phyloP scores from a whole-genome alignment of 2,888 invertebrate species.

The Hofmannophila pseudospretella region DNA sequence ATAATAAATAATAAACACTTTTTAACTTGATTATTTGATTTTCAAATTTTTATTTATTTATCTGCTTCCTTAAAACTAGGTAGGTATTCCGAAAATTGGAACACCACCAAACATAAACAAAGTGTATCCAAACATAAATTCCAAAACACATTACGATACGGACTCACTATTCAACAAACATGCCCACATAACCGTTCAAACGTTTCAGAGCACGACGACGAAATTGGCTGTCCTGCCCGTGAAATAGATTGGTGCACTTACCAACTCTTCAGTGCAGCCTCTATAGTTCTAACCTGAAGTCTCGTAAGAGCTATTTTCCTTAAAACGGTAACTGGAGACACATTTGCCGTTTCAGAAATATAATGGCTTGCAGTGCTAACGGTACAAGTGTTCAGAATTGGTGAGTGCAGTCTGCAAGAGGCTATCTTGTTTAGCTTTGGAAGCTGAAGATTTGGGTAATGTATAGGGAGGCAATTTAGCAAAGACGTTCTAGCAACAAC shows the following conservation, averaged over 20 bases:
- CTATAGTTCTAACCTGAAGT: slow-evolving; percentile 4
- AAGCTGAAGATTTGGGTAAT: background rate
- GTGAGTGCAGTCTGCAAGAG: slow-evolving; percentile 13
- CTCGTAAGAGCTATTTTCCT: slow-evolving; percentile 19
- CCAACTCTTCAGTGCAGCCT: slow-evolving; percentile 15
- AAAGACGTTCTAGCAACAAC: no score
- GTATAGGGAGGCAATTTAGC: no score
- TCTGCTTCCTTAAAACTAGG: no score
- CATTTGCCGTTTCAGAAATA: slow-evolving; percentile 19
- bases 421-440: slow-evolving; percentile 3
- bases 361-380: slow-evolving; percentile 31
- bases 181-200: slow-evolving; percentile 25
- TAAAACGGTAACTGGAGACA: background rate
- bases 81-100: no score
- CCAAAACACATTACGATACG: slow-evolving; percentile 4
- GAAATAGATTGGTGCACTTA: slow-evolving; percentile 48
- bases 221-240: slow-evolving; percentile 54
- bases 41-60: no score
- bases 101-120: background rate
- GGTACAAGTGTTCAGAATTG: slow-evolving; percentile 17
- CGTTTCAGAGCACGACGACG: slow-evolving; percentile 32
- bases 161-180: slow-evolving; percentile 19
- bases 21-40: no score
- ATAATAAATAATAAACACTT: no score
- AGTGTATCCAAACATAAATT: slow-evolving; percentile 2